phyloP scores from a whole-genome alignment of 1,140 invertebrate genomes.

The Hylaeus anthracinus region DNA sequence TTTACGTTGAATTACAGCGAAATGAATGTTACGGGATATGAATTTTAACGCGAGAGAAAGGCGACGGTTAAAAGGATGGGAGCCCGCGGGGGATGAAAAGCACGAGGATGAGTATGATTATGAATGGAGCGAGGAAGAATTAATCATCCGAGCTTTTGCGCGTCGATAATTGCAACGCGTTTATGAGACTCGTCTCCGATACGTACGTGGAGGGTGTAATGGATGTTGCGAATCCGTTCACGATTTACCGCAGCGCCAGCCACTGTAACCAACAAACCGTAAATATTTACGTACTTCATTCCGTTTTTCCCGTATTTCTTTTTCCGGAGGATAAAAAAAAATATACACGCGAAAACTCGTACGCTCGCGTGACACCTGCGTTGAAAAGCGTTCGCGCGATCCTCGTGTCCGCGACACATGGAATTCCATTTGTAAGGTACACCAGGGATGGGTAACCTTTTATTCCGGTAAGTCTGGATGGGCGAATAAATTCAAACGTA shows the following conservation, averaged over 20 bases:
- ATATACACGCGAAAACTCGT: not conserved
- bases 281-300: not conserved
- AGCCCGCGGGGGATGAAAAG: not conserved
- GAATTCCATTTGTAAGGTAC: too few relatives aligned
- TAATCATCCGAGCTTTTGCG: not conserved
- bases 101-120: not conserved
- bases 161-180: not conserved
- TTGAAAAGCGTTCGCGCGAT: not conserved
- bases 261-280: not conserved
- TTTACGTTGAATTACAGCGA: not conserved
- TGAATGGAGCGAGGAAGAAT: not conserved
- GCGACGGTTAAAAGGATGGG: too few relatives aligned
- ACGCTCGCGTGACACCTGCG: too few relatives aligned
- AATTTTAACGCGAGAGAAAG: not conserved
- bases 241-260: not conserved
- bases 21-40: not conserved
- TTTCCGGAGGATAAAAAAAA: not conserved
- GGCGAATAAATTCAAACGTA: too few relatives aligned
- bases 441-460: too few relatives aligned
- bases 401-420: too few relatives aligned
- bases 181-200: not conserved
- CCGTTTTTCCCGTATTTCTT: not conserved
- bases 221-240: not conserved
- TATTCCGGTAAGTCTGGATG: too few relatives aligned
- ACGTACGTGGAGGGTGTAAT: not conserved